These are phyloP conservation scores for Erythrolamprus reginae DNA, from an alignment of 2,113 vertebrate genomes.

Conservation along the genomic window DNA sequence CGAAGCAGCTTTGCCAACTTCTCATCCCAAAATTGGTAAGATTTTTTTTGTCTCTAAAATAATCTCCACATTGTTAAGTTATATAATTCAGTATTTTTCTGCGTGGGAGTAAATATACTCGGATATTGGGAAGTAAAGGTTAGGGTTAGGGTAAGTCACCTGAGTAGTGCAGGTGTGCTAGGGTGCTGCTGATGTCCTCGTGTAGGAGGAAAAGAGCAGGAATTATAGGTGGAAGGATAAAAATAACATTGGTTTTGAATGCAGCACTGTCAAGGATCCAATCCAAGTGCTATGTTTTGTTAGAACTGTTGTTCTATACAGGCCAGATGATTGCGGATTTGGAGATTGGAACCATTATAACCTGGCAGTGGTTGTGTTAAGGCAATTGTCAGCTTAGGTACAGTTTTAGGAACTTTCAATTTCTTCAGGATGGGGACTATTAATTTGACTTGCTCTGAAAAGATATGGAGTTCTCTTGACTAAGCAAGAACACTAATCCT, in stretches of 20 bases:
- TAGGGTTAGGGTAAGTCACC: too few species aligned
- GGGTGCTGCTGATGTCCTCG: not conserved
- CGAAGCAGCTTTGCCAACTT: slow-evolving; percentile 67
- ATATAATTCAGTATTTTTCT: not conserved
- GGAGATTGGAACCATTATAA: not conserved
- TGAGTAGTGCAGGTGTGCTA: not conserved
- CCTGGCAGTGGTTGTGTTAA: not conserved
- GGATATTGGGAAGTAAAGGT: too few species aligned
- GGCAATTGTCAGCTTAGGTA: not conserved
- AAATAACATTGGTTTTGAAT: not conserved
- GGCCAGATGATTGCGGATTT: not conserved
- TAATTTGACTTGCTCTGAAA: not conserved
- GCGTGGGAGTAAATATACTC: not conserved
- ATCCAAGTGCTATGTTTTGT: not conserved
- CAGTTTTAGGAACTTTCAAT: not conserved
- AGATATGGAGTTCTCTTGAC: not conserved
- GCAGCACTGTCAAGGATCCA: not conserved
- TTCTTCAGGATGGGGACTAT: not conserved
- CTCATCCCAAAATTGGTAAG: slow-evolving; percentile 73
- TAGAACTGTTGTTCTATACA: not conserved
- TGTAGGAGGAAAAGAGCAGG: not conserved
- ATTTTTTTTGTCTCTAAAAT: fast-evolving
- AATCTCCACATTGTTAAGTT: fast-evolving
- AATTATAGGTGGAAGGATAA: not conserved
- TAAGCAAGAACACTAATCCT: not conserved